A percentile compares a stretch with the other conserved stretches of the same genome.
Evolutionary conservation across 1,140 invertebrate genomes (phyloP).

Genomic region (Leptinotarsa undecemlineata): DNA sequence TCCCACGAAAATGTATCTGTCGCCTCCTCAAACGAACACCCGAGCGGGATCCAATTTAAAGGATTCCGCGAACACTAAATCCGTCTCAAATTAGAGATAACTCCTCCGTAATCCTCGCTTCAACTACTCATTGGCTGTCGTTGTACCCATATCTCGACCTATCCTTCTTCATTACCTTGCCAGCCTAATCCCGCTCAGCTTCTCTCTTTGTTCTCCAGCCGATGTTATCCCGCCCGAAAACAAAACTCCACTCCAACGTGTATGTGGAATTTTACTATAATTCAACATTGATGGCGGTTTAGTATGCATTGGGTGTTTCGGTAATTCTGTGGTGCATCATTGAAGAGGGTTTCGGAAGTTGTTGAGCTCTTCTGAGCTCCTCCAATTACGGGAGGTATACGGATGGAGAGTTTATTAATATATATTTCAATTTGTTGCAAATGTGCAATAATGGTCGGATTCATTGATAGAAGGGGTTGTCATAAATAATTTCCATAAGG

Average conservation of each 20-base stretch:
- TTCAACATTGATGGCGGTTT: constrained; percentile 7
- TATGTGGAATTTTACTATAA: constrained; percentile 9
- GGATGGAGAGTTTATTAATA: background rate
- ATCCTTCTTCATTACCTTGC: constrained; percentile 18
- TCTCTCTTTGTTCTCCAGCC: constrained; percentile 14
- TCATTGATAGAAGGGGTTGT: no score
- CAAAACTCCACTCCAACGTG: constrained; percentile 18
- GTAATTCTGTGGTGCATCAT: background rate
- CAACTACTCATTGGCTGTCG: constrained; percentile 50
- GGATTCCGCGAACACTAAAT: constrained; percentile 61
- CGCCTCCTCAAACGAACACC: constrained; percentile 32
- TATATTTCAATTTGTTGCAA: no score
- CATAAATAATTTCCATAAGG: no score
- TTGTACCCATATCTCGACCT: constrained; percentile 27
- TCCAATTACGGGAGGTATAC: background rate
- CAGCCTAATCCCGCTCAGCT: background rate
- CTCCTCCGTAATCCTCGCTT: constrained; percentile 57
- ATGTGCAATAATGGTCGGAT: no score
- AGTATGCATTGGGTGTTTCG: constrained; percentile 13
- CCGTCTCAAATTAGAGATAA: constrained; percentile 63
- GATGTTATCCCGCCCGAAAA: constrained; percentile 15
- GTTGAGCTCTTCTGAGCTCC: background rate
- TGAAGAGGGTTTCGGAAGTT: background rate
- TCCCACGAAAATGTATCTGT: constrained; percentile 43
- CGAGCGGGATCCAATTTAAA: constrained; percentile 59